phyloP scores from a whole-genome alignment of 2,797 vertebrate genomes.

The Clarias platycephalus region DNA sequence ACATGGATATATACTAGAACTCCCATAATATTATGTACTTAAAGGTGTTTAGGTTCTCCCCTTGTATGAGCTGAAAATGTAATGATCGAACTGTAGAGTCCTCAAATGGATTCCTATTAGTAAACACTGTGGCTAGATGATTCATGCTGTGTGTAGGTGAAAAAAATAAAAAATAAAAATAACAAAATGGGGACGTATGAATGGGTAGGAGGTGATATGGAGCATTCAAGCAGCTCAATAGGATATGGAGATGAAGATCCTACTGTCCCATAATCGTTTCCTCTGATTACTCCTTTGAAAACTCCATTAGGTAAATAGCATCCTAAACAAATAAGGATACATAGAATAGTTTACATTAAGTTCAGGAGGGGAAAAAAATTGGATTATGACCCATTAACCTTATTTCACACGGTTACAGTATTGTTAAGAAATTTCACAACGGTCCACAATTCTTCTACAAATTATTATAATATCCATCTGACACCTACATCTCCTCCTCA shows the following conservation, averaged over 20 bases:
- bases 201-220: conserved; percentile 23
- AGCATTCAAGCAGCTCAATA: conserved; percentile 12
- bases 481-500: neutral
- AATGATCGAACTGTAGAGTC: conserved; percentile 18
- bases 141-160: conserved; percentile 26
- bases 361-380: neutral
- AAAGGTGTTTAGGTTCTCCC: conserved; percentile 28
- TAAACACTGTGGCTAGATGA: conserved; percentile 32
- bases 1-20: conserved; percentile 42
- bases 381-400: conserved; percentile 13
- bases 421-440: neutral
- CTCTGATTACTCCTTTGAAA: conserved; percentile 62
- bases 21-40: conserved; percentile 35
- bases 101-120: conserved; percentile 30
- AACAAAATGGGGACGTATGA: conserved; percentile 17
- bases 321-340: conserved; percentile 67
- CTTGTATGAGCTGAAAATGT: conserved; percentile 15
- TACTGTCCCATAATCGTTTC: conserved; percentile 66
- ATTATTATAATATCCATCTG: neutral
- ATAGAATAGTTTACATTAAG: conserved; percentile 52
- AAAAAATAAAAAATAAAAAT: conserved; percentile 31
- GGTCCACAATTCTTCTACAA: neutral
- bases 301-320: conserved; percentile 65
- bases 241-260: conserved; percentile 44
- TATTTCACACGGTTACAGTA: neutral